phyloP scores from a whole-genome alignment of 2,113 vertebrate species.

The Triplophysa tibetana region DNA sequence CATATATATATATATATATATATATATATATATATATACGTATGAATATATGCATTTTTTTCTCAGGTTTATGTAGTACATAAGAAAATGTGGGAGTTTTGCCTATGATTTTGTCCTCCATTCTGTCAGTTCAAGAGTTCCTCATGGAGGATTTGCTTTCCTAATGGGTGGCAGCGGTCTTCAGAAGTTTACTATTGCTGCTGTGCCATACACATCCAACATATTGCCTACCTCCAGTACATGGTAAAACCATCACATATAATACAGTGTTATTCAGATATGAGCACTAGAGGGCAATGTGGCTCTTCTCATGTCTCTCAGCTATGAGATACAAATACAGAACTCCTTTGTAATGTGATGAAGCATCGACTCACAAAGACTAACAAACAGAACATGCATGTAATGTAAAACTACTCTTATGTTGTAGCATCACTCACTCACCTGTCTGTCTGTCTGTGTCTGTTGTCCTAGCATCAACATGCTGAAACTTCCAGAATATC shows the following conservation, averaged over 20 bases:
- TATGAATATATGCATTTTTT: too few species aligned
- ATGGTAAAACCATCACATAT: conserved; percentile 77
- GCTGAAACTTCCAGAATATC: conserved; percentile 98
- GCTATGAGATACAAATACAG: conserved; percentile 5
- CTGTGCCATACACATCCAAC: conserved; percentile 91
- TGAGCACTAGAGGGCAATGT: conserved; percentile 66
- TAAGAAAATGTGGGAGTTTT: too few species aligned
- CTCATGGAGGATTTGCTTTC: conserved; percentile 95
- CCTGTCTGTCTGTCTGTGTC: conserved; percentile 11
- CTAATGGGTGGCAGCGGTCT: conserved; percentile 96
- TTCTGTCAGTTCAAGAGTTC: conserved; percentile 88
- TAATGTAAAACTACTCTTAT: conserved; percentile 7
- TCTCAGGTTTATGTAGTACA: too few species aligned
- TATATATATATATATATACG: too few species aligned
- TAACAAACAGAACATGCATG: conserved; percentile 8
- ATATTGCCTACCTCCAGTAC: conserved; percentile 96
- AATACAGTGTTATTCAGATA: neutral
- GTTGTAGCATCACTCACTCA: neutral
- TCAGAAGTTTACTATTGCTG: conserved; percentile 96
- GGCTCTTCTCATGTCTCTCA: conserved; percentile 40
- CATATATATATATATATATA: too few species aligned
- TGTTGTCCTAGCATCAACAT: conserved; percentile 89
- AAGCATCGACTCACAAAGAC: conserved; percentile 24
- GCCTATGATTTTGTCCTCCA: too few species aligned
- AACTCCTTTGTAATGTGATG: conserved; percentile 3